Percentiles rank a stretch among this genome's conserved stretches.
phyloP scores from a whole-genome alignment of 2,888 invertebrate species.

The Hemistola chrysoprasaria region DNA sequence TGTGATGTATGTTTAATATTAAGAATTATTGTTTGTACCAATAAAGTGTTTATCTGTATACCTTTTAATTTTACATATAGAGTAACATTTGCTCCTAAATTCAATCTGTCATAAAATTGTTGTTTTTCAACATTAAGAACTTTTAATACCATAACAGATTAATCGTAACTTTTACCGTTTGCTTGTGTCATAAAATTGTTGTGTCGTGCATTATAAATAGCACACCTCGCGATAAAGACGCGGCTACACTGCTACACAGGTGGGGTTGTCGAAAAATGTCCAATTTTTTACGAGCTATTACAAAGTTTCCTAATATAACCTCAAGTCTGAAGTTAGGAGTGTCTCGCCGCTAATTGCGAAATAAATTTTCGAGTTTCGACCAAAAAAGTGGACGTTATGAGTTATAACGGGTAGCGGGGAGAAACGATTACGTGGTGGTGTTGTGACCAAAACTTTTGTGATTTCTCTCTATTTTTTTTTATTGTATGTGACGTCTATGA shows the following conservation, averaged over 20 bases:
- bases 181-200: constrained; percentile 36
- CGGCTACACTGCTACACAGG: constrained; percentile 55
- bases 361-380: constrained; percentile 77
- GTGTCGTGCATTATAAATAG: constrained; percentile 24
- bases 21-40: too few relatives aligned
- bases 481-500: too few relatives aligned
- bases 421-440: constrained; percentile 43
- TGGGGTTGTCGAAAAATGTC: constrained; percentile 57
- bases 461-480: too few relatives aligned
- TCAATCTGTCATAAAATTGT: too few relatives aligned
- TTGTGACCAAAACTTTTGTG: too few relatives aligned
- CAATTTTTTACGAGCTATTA: constrained; percentile 70
- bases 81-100: too few relatives aligned
- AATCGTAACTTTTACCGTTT: too few relatives aligned
- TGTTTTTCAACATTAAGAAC: too few relatives aligned
- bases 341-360: constrained; percentile 73
- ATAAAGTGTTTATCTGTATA: too few relatives aligned
- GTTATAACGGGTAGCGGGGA: constrained; percentile 53
- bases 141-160: too few relatives aligned
- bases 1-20: too few relatives aligned
- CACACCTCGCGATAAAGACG: constrained; percentile 6
- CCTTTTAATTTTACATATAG: too few relatives aligned
- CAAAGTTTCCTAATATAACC: constrained; percentile 71
- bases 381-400: constrained; percentile 68
- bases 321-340: constrained; percentile 69